Evolutionary conservation across 2,797 vertebrate genomes (phyloP), one percentile per base, ranked within the genome.

Genomic region (Huso huso): DNA sequence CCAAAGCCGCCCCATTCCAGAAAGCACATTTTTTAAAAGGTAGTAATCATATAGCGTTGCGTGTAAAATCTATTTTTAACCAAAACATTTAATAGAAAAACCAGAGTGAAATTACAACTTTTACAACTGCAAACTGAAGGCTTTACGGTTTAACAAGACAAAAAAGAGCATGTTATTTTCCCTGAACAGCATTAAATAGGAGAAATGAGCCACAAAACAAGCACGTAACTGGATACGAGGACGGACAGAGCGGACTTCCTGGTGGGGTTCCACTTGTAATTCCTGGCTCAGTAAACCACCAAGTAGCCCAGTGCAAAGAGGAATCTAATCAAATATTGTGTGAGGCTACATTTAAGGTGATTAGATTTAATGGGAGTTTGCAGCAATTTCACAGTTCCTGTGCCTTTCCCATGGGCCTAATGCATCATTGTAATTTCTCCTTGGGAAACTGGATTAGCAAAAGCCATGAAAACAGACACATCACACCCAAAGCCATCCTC

Each of bases 171-270:
- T 78, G 79, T 76, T 73, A 51, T 70, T 69, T 70, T 79, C 80
- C 77, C 82, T 78, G 82, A 62, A 78, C 75, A 84, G 76, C 84
- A 84, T 85, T 89, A 87, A 87, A 77, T 81, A 85, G 75, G 75
- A 86, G 83, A 88, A 90, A 88, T 85, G 86, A 88, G 83, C 82
- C 83, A 82, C 81, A 83, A 86, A 85, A 85, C 74, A 77, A 86
- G 81, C 70, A 66, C 83, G 86, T 84, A 88, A 91, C 81, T 79
- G 60, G 86, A 90, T 81, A 82, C 71, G 51, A 58, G 72, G 83
- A 76, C 74, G 72, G 83, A 76, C 74, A 78, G 69, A 82, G 74
- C 78, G 81, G 76, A 79, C 78, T 85, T 86, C 84, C 80, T 86
- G 80, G 77, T 81, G 78, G 80, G 18, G 83, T 63, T 77, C 74